These are phyloP conservation scores for Aurelia aurita DNA, from an alignment of 30 jellyfish, hydroid and myxozoan species.

Conservation along the genomic window DNA sequence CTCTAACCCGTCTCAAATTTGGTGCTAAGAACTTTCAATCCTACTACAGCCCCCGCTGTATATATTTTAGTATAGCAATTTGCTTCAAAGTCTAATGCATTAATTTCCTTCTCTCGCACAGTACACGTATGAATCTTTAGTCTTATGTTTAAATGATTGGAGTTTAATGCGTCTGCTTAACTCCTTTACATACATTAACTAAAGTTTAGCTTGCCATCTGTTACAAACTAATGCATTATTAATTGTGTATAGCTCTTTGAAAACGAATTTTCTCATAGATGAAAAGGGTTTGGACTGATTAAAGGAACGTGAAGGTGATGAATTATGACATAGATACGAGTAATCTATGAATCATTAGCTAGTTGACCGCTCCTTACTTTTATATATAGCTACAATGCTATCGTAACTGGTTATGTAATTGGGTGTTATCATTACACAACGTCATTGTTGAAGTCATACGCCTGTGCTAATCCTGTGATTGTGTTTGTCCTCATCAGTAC, in stretches of 20 bases:
- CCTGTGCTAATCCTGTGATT: too few relatives aligned
- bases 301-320: neutral
- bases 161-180: too few relatives aligned
- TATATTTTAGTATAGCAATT: too few relatives aligned
- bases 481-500: too few relatives aligned
- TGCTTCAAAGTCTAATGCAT: too few relatives aligned
- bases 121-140: too few relatives aligned
- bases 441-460: too few relatives aligned
- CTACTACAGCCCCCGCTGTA: neutral
- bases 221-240: conserved; percentile 43
- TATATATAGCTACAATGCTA: neutral
- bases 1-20: neutral
- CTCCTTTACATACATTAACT: conserved; percentile 12
- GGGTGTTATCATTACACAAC: neutral
- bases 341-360: neutral
- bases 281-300: conserved; percentile 13
- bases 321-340: neutral
- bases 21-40: neutral
- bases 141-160: too few relatives aligned
- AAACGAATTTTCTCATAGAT: conserved; percentile 57
- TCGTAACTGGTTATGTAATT: neutral
- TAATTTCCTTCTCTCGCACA: too few relatives aligned
- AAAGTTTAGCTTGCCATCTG: conserved; percentile 55
- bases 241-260: conserved; percentile 13
- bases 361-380: too few relatives aligned